Conservation (phyloP, 2,888 invertebrate genomes). For the Tenthredo mesomela region DNA sequence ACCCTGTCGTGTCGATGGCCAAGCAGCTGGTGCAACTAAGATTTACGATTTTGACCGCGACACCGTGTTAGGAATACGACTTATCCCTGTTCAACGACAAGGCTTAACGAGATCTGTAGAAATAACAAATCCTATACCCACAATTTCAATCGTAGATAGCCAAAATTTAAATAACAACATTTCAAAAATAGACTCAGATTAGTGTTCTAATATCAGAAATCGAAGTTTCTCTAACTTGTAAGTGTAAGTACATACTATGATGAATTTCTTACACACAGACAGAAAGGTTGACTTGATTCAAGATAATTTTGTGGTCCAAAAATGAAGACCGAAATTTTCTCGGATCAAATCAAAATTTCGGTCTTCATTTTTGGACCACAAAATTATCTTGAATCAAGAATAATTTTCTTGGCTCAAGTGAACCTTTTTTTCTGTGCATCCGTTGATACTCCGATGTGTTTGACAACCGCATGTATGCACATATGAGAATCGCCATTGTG, state of each 20-base stretch:
- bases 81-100: background rate
- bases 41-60: constrained; percentile 50
- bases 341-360: no score
- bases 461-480: background rate
- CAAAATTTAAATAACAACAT: background rate
- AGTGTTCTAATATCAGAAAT: background rate
- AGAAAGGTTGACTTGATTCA: no score
- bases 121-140: background rate
- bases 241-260: no score
- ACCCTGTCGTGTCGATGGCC: constrained; percentile 38
- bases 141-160: background rate
- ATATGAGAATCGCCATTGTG: background rate
- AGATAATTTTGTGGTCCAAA: no score
- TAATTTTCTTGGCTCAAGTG: no score
- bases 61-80: constrained; percentile 23
- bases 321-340: no score
- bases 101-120: constrained; percentile 37
- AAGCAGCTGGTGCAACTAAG: constrained; percentile 46
- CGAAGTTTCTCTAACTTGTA: background rate
- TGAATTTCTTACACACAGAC: no score
- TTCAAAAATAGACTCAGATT: background rate
- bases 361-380: no score
- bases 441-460: background rate
- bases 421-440: no score
- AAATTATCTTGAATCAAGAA: no score